Conservation (phyloP, 1,140 invertebrate genomes). For the Apis dorsata region DNA sequence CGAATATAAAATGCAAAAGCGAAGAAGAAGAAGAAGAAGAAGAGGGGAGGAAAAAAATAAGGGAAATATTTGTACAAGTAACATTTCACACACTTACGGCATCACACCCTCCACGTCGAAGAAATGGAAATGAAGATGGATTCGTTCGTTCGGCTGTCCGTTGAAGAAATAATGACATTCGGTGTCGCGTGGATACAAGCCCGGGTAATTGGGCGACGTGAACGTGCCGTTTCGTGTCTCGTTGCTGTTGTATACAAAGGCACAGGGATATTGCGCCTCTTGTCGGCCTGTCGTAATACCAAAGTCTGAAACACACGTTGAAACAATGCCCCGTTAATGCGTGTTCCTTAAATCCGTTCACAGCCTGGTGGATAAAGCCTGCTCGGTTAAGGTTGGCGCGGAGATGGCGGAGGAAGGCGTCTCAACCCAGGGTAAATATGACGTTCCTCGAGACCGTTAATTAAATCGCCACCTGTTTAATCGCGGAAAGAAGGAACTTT, state of each 20-base stretch:
- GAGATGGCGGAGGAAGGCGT: no score
- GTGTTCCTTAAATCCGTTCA: slow-evolving; percentile 10
- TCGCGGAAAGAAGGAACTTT: slow-evolving; percentile 34
- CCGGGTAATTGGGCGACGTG: slow-evolving; percentile 95
- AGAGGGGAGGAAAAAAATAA: not conserved
- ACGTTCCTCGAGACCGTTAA: slow-evolving; percentile 30
- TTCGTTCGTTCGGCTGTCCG: slow-evolving; percentile 88
- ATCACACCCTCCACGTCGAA: slow-evolving; percentile 95
- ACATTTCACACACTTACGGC: slow-evolving; percentile 84
- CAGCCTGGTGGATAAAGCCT: slow-evolving; percentile 7
- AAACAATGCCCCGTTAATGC: slow-evolving; percentile 8
- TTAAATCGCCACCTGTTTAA: slow-evolving; percentile 43
- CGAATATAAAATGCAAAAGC: no score
- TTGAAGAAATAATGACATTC: slow-evolving; percentile 98
- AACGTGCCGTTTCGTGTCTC: slow-evolving; percentile 90
- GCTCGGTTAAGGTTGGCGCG: no score
- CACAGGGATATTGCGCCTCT: slow-evolving; percentile 87
- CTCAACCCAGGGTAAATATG: slow-evolving; percentile 22
- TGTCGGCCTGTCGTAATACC: slow-evolving; percentile 90
- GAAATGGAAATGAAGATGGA: slow-evolving; percentile 92
- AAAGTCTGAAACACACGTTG: slow-evolving; percentile 82
- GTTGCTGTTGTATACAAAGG: slow-evolving; percentile 90
- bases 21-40: no score
- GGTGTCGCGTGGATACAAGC: slow-evolving; percentile 93
- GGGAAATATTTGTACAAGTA: no score